Conservation (phyloP, 2,888 invertebrate species). For the Microplitis deprimator region DNA sequence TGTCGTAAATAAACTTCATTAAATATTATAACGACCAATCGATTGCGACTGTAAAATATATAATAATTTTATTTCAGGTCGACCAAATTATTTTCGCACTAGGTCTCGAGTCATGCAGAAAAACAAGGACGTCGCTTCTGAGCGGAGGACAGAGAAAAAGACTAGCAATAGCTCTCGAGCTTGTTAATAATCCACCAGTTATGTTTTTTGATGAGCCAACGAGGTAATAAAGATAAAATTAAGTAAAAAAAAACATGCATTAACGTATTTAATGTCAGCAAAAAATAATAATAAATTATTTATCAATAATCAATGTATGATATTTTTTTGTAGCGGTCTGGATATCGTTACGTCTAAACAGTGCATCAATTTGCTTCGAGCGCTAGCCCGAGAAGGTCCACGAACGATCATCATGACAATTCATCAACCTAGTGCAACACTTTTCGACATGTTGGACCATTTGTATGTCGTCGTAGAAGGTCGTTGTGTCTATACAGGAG, state of each 20-base stretch:
- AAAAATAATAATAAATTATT: neutral
- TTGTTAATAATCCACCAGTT: constrained; percentile 92
- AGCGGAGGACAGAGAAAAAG: constrained; percentile 94
- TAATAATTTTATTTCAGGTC: constrained; percentile 75
- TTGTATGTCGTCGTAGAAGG: constrained; percentile 88
- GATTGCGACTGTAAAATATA: neutral
- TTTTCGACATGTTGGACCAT: constrained; percentile 91
- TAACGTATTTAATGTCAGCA: neutral
- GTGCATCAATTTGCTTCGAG: constrained; percentile 84
- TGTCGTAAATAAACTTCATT: neutral
- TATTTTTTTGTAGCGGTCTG: constrained; percentile 77
- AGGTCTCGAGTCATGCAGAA: constrained; percentile 78
- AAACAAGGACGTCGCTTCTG: constrained; percentile 80
- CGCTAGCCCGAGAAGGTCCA: constrained; percentile 83
- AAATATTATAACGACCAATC: neutral
- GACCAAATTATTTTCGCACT: constrained; percentile 85
- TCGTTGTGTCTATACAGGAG: constrained; percentile 85
- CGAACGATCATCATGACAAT: constrained; percentile 90
- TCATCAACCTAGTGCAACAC: constrained; percentile 90
- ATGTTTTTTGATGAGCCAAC: constrained; percentile 97
- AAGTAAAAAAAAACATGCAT: neutral
- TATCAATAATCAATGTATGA: neutral
- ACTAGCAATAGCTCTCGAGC: constrained; percentile 90
- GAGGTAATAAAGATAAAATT: constrained; percentile 75
- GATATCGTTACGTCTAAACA: constrained; percentile 89